Conservation (phyloP, 2,797 vertebrate genomes). For the Sebastes goodei region DNA sequence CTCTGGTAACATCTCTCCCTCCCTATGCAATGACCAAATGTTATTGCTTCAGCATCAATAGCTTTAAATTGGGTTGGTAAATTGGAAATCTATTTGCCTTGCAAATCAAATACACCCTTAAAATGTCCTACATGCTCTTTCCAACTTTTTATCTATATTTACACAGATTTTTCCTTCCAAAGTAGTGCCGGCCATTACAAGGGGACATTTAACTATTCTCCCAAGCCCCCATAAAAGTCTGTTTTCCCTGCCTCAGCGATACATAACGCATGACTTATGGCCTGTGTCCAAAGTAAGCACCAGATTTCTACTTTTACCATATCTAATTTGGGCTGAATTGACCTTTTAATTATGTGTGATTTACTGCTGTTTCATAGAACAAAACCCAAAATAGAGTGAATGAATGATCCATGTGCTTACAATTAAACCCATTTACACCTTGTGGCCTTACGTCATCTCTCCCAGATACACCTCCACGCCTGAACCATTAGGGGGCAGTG, state of each 20-base stretch:
- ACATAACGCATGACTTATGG: neutral
- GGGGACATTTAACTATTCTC: neutral
- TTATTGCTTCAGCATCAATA: conserved; percentile 18
- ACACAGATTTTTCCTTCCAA: neutral
- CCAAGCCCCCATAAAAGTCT: neutral
- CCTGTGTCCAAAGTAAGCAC: neutral
- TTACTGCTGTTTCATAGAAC: neutral
- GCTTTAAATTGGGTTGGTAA: conserved; percentile 2
- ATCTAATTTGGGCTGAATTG: neutral
- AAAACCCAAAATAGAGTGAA: neutral
- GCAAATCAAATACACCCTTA: conserved; percentile 11
- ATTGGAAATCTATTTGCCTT: conserved; percentile 28
- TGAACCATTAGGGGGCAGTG: conserved; percentile 82
- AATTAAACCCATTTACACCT: neutral
- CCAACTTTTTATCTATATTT: neutral
- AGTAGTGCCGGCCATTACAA: neutral
- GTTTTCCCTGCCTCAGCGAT: neutral
- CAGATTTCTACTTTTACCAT: neutral
- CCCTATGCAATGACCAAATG: conserved; percentile 18
- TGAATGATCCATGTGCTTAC: neutral
- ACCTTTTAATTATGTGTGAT: neutral
- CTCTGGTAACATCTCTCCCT: conserved; percentile 7
- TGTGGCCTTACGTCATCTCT: conserved; percentile 69
- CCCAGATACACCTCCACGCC: neutral
- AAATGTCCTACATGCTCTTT: neutral